Conservation (phyloP, 2,888 invertebrate genomes). For the Catocala nupta region DNA sequence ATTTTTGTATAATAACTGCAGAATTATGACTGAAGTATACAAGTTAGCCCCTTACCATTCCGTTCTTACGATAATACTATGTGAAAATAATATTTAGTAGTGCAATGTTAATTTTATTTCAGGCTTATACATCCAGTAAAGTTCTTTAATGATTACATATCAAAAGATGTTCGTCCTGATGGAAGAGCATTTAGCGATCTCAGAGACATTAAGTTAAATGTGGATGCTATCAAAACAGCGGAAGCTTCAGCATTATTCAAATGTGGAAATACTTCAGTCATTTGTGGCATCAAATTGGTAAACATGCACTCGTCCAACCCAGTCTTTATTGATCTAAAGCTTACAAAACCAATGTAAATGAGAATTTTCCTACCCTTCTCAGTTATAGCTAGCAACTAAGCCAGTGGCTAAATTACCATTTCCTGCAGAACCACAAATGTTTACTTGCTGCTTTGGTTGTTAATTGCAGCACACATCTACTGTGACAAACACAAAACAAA, state of each 20-base stretch:
- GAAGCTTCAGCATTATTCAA: conserved; percentile 93
- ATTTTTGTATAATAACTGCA: neutral
- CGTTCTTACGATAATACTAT: neutral
- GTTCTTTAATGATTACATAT: conserved; percentile 91
- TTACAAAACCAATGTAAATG: too few species aligned
- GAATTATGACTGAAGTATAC: conserved; percentile 74
- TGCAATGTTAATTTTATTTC: conserved; percentile 31
- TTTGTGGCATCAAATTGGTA: conserved; percentile 95
- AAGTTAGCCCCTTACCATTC: conserved; percentile 59
- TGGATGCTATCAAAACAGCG: conserved; percentile 82
- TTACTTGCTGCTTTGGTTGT: too few species aligned
- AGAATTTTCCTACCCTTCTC: too few species aligned
- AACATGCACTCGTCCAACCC: conserved; percentile 50
- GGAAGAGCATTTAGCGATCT: conserved; percentile 91
- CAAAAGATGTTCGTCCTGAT: conserved; percentile 91
- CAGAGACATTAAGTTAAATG: conserved; percentile 86
- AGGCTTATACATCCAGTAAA: conserved; percentile 93
- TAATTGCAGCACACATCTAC: too few species aligned
- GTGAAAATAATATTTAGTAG: neutral
- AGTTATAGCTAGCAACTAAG: too few species aligned
- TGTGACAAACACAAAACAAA: too few species aligned
- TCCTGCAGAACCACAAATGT: too few species aligned
- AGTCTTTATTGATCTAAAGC: too few species aligned
- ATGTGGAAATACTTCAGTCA: conserved; percentile 93
- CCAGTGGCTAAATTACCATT: too few species aligned